These are phyloP conservation scores for Dermatophagoides farinae DNA, from an alignment of 1,140 invertebrate genomes.

Conservation along the genomic window DNA sequence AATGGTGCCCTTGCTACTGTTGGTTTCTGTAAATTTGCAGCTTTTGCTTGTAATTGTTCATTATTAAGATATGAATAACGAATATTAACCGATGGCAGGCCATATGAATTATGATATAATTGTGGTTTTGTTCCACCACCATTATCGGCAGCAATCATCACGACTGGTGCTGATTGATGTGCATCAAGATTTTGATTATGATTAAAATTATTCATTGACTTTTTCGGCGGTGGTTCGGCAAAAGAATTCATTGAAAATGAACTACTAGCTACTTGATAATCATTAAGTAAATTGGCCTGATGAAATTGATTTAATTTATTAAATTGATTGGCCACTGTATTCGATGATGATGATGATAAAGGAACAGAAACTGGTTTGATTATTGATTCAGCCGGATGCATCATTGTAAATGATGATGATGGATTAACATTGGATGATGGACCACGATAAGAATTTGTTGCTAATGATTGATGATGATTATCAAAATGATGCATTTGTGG, in stretches of 20 bases:
- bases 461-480: not conserved
- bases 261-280: not conserved
- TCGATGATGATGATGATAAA: not conserved
- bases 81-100: conserved; percentile 6
- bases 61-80: not conserved
- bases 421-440: not conserved
- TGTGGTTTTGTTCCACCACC: no score
- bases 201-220: no score
- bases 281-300: not conserved
- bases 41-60: not conserved
- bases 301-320: not conserved
- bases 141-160: not conserved
- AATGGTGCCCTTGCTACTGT: not conserved
- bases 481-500: not conserved
- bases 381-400: not conserved
- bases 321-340: not conserved
- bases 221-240: not conserved
- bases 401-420: not conserved
- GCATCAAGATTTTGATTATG: not conserved
- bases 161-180: not conserved
- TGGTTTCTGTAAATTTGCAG: not conserved
- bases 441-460: not conserved
- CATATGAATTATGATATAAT: not conserved
- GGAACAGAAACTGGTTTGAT: not conserved
- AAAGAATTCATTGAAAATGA: not conserved